Evolutionary conservation across 2,113 vertebrate genomes (phyloP).

Genomic region (Boulengeromyrus knoepffleri): DNA sequence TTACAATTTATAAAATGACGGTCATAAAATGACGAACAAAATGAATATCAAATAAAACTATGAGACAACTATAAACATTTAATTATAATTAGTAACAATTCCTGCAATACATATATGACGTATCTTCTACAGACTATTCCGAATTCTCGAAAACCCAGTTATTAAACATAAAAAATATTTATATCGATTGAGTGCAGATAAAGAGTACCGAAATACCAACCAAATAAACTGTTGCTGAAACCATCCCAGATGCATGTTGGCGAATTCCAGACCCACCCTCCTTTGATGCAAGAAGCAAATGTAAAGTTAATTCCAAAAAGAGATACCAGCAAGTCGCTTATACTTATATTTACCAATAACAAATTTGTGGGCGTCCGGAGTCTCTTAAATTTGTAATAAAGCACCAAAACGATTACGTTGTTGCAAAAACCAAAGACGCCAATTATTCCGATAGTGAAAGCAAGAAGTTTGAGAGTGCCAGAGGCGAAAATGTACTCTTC

Average conservation of each 20-base stretch:
- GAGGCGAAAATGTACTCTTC: constrained; percentile 58
- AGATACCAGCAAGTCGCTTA: constrained; percentile 76
- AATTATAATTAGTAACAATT: background rate
- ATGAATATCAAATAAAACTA: background rate
- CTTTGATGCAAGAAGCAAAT: constrained; percentile 72
- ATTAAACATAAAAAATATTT: background rate
- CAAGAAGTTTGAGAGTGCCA: constrained; percentile 73
- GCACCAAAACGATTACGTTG: constrained; percentile 70
- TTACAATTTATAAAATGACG: background rate
- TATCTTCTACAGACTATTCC: background rate
- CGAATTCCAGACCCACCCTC: constrained; percentile 73
- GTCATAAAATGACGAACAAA: background rate
- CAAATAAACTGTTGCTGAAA: constrained; percentile 84
- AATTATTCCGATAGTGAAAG: constrained; percentile 69
- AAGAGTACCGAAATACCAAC: constrained; percentile 55
- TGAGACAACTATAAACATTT: background rate
- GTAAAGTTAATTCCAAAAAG: constrained; percentile 72
- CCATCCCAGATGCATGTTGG: constrained; percentile 79
- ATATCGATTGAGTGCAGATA: background rate
- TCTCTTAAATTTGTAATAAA: constrained; percentile 73
- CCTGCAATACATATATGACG: background rate
- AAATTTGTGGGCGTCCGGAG: constrained; percentile 76
- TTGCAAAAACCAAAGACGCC: constrained; percentile 74
- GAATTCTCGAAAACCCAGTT: background rate
- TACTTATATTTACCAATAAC: constrained; percentile 73